Conservation (phyloP, 92 coral and sea anemone species). For the Palythoa caribaeorum region DNA sequence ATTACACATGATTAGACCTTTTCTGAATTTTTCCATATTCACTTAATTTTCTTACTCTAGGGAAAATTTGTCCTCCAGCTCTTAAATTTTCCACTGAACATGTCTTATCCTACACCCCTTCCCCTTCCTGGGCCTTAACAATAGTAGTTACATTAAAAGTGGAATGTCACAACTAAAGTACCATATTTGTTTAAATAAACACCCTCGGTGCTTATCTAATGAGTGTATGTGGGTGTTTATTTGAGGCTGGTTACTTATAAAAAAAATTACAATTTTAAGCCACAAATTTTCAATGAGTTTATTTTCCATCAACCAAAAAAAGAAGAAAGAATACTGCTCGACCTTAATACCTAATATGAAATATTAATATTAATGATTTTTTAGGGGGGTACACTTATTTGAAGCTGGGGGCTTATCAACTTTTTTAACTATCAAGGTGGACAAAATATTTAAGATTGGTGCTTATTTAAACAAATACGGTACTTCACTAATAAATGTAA, state of each 20-base stretch:
- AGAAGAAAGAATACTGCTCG: neutral
- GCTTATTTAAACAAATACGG: slow-evolving; percentile 2
- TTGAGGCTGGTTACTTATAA: neutral
- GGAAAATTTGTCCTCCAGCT: neutral
- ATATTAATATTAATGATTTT: no score
- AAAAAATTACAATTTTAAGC: neutral
- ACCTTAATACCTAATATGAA: neutral
- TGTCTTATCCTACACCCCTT: slow-evolving; percentile 5
- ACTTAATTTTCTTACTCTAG: neutral
- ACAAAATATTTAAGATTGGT: neutral
- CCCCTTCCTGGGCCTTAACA: neutral
- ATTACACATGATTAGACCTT: neutral
- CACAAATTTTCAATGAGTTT: neutral
- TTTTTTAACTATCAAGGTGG: slow-evolving; percentile 6
- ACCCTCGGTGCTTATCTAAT: neutral
- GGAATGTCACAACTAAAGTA: neutral
- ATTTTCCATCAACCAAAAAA: slow-evolving; percentile 11
- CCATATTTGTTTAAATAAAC: slow-evolving; percentile 1
- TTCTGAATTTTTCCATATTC: neutral
- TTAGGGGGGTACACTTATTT: neutral
- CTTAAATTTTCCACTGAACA: neutral
- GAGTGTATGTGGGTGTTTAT: neutral
- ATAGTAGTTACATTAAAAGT: slow-evolving; percentile 7
- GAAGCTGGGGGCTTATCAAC: neutral
- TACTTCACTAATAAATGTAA: slow-evolving; percentile 9